Percentiles rank a stretch among this genome's conserved stretches.
Conservation (phyloP, 2,888 invertebrate genomes). For the Xylota segnis region DNA sequence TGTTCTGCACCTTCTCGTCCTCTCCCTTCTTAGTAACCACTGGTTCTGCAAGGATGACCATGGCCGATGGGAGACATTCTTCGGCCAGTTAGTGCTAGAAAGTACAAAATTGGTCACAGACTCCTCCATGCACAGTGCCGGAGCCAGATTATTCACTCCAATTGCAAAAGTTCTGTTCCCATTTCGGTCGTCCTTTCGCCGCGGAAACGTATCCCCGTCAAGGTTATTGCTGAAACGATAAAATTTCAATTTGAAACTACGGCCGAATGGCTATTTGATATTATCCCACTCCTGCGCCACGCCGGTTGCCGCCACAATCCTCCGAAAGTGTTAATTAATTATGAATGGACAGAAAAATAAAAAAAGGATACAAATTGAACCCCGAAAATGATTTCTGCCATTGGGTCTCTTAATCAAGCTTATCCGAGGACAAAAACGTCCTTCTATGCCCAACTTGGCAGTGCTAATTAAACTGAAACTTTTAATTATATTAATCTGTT, state of each 20-base stretch:
- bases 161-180: conserved; percentile 18
- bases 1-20: background rate
- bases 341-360: conserved; percentile 31
- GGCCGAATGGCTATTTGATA: conserved; percentile 14
- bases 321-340: conserved; percentile 53
- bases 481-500: conserved; percentile 70
- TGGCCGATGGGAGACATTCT: conserved; percentile 38
- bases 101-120: conserved; percentile 18
- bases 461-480: conserved; percentile 59
- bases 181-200: conserved; percentile 16
- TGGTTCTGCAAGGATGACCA: conserved; percentile 32
- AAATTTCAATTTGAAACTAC: conserved; percentile 53
- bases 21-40: conserved; percentile 35
- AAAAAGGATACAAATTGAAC: conserved; percentile 20
- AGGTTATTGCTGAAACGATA: conserved; percentile 45
- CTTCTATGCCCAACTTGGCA: background rate
- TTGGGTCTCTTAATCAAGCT: conserved; percentile 33
- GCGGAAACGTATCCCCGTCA: conserved; percentile 11
- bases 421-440: conserved; percentile 21
- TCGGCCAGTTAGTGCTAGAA: conserved; percentile 26
- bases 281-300: background rate
- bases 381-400: conserved; percentile 24
- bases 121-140: background rate
- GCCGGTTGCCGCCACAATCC: background rate
- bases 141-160: conserved; percentile 19